phyloP scores from a whole-genome alignment of 2,888 invertebrate species.

The Gymnosoma rotundatum region DNA sequence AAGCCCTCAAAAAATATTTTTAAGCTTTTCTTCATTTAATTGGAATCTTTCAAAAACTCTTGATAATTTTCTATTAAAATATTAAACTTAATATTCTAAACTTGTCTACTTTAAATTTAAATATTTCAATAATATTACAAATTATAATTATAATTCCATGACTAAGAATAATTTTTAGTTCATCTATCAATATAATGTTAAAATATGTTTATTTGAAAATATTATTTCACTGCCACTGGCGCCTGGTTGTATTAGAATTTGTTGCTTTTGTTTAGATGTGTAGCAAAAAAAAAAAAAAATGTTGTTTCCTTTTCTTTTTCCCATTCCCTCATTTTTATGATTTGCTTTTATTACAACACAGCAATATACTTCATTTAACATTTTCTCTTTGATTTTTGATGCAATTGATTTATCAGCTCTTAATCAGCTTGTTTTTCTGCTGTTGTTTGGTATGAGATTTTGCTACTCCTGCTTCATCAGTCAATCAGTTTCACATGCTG shows the following conservation, averaged over 20 bases:
- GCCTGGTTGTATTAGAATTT: neutral
- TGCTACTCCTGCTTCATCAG: neutral
- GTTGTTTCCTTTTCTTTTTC: too few relatives aligned
- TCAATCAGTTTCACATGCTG: neutral
- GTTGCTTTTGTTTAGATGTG: neutral
- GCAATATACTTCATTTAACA: slow-evolving; percentile 65
- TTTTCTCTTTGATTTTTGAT: slow-evolving; percentile 64
- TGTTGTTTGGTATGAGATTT: neutral
- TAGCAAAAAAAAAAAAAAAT: too few relatives aligned
- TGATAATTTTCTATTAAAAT: too few relatives aligned
- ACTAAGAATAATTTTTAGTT: too few relatives aligned
- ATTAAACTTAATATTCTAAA: too few relatives aligned
- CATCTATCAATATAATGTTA: neutral
- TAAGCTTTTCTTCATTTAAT: too few relatives aligned
- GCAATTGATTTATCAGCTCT: slow-evolving; percentile 65
- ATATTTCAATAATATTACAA: too few relatives aligned
- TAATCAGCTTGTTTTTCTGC: slow-evolving; percentile 53
- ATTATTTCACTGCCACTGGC: neutral
- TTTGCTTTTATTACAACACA: slow-evolving; percentile 27
- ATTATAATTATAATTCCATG: too few relatives aligned
- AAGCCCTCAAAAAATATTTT: too few relatives aligned
- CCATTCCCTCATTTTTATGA: neutral
- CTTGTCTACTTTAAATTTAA: too few relatives aligned
- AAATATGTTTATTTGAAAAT: neutral
- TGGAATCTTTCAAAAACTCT: too few relatives aligned